phyloP scores from a whole-genome alignment of 2,888 invertebrate genomes.

The Oxystoma pomonae region DNA sequence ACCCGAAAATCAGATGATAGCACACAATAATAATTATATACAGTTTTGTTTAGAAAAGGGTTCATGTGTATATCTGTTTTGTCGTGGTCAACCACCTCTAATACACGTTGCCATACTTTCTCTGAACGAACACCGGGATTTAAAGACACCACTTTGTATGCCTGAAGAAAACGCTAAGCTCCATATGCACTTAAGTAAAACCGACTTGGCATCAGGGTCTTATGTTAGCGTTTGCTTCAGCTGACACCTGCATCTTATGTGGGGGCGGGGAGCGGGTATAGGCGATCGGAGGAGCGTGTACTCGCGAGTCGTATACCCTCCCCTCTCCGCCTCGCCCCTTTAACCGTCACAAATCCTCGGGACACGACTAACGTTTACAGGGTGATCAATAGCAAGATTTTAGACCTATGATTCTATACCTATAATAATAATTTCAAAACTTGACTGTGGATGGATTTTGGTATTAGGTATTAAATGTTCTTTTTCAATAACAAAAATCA shows the following conservation, averaged over 20 bases:
- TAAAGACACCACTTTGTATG: too few species aligned
- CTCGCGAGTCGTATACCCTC: slow-evolving; percentile 34
- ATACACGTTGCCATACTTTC: slow-evolving; percentile 39
- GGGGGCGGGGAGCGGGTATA: slow-evolving; percentile 36
- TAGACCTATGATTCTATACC: too few species aligned
- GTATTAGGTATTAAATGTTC: too few species aligned
- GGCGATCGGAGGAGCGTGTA: slow-evolving; percentile 31
- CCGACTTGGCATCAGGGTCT: slow-evolving; percentile 40
- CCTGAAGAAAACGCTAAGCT: too few species aligned
- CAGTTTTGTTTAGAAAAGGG: slow-evolving; percentile 40
- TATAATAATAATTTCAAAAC: too few species aligned
- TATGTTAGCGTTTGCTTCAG: slow-evolving; percentile 35
- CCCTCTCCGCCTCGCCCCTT: slow-evolving; percentile 30
- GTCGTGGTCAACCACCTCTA: slow-evolving; percentile 45
- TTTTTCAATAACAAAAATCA: too few species aligned
- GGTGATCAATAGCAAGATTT: too few species aligned
- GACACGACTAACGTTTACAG: slow-evolving; percentile 47
- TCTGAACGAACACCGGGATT: too few species aligned
- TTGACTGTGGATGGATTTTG: too few species aligned
- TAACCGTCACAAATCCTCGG: slow-evolving; percentile 43
- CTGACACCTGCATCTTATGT: slow-evolving; percentile 48
- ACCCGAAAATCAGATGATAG: too few species aligned
- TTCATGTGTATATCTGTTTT: slow-evolving; percentile 36
- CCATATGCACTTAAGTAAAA: too few species aligned
- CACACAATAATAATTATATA: slow-evolving; percentile 16